Conservation (phyloP, 1,140 invertebrate species). For the Tribolium castaneum region DNA sequence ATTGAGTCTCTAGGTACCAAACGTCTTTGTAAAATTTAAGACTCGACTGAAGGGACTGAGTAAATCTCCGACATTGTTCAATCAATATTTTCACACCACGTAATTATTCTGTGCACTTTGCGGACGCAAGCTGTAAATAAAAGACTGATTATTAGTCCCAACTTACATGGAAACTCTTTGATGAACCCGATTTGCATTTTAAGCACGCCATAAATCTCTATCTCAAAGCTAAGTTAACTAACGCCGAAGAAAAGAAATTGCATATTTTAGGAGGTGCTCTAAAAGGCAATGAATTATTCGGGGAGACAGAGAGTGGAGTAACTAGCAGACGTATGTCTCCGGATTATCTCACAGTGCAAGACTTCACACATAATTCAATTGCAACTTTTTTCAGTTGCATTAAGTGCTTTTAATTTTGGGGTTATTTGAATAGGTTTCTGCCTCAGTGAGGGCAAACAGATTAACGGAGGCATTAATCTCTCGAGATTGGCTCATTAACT, state of each 20-base stretch:
- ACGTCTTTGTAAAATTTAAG: background rate
- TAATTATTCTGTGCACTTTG: conserved; percentile 3
- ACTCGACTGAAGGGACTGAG: background rate
- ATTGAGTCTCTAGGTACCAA: background rate
- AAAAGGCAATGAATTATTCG: conserved; percentile 9
- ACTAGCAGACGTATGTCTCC: background rate
- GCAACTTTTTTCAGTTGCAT: background rate
- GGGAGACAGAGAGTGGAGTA: background rate
- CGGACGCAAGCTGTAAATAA: conserved; percentile 18
- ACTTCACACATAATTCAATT: no score
- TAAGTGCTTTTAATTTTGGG: no score
- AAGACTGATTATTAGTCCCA: conserved; percentile 1
- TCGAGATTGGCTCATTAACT: conserved; percentile 8
- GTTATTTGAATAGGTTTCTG: no score
- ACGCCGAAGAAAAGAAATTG: conserved; percentile 22
- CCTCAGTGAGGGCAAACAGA: background rate
- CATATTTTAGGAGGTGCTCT: conserved; percentile 18
- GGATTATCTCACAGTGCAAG: background rate
- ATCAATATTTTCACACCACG: conserved; percentile 3
- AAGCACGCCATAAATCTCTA: conserved; percentile 6
- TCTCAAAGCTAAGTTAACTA: conserved; percentile 21
- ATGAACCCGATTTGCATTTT: conserved; percentile 20
- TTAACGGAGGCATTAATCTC: conserved; percentile 3
- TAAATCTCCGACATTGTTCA: background rate
- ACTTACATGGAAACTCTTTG: conserved; percentile 5